phyloP scores from a whole-genome alignment of 2,113 vertebrate genomes.

The Microcebus murinus region DNA sequence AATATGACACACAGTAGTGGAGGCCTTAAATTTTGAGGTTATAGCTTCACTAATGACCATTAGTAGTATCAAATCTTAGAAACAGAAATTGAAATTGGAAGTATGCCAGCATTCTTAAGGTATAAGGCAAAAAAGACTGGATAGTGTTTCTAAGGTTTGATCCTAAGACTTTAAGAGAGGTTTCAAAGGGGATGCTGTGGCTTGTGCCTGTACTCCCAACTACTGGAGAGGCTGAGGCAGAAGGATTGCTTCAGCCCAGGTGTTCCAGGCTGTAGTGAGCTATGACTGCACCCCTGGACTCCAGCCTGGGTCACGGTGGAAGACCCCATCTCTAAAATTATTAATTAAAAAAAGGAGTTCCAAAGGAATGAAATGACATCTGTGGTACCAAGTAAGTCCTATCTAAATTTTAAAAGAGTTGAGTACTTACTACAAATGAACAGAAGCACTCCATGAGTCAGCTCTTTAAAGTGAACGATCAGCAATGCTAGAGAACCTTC shows the following conservation, averaged over 20 bases:
- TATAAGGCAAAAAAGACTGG: neutral
- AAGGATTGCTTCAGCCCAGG: no score
- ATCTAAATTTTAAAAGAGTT: neutral
- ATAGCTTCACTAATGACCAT: neutral
- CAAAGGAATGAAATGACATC: constrained; percentile 2
- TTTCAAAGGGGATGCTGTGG: no score
- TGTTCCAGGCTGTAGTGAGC: no score
- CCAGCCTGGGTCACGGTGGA: no score
- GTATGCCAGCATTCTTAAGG: neutral
- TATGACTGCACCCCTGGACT: no score
- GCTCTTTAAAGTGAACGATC: neutral
- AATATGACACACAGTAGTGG: neutral
- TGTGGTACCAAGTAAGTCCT: neutral
- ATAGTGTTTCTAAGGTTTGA: neutral
- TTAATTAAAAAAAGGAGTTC: neutral
- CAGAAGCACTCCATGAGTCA: neutral
- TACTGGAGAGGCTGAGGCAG: no score
- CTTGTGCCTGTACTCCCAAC: no score
- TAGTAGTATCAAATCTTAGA: neutral
- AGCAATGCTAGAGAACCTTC: neutral
- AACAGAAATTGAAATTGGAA: neutral
- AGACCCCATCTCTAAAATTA: no score
- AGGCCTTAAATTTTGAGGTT: neutral
- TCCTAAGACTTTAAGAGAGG: neutral
- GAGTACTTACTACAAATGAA: neutral